These are phyloP conservation scores for Heliangelus exortis DNA, from an alignment of 2,797 vertebrate genomes.

Conservation along the genomic window DNA sequence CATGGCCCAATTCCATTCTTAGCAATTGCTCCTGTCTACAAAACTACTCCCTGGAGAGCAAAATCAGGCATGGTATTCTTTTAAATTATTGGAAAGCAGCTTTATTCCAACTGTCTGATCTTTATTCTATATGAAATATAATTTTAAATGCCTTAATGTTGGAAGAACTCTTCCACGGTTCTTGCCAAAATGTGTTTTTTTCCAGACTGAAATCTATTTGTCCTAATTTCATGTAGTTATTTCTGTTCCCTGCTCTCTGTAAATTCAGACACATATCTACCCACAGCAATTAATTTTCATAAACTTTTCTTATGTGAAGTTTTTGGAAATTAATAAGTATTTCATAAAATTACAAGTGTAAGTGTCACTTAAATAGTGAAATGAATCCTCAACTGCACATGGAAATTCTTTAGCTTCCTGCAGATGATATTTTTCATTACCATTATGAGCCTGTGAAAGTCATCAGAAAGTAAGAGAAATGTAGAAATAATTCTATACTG, in stretches of 20 bases:
- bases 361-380: background rate
- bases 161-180: background rate
- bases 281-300: background rate
- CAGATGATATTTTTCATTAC: background rate
- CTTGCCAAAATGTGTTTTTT: slow-evolving; percentile 1
- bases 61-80: background rate
- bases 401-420: background rate
- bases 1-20: background rate
- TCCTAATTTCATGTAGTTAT: background rate
- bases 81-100: background rate
- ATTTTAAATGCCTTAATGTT: background rate
- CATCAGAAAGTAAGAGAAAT: background rate
- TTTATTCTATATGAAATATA: background rate
- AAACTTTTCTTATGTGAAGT: background rate
- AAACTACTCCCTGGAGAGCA: background rate
- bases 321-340: background rate
- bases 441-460: background rate
- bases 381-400: background rate
- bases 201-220: background rate
- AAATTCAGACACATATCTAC: background rate
- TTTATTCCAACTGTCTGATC: background rate
- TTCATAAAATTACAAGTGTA: background rate
- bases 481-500: background rate
- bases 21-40: background rate
- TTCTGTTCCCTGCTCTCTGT: background rate